Evolutionary conservation across 1,140 invertebrate genomes (phyloP).

Genomic region (Akabosia matsudoensis): DNA sequence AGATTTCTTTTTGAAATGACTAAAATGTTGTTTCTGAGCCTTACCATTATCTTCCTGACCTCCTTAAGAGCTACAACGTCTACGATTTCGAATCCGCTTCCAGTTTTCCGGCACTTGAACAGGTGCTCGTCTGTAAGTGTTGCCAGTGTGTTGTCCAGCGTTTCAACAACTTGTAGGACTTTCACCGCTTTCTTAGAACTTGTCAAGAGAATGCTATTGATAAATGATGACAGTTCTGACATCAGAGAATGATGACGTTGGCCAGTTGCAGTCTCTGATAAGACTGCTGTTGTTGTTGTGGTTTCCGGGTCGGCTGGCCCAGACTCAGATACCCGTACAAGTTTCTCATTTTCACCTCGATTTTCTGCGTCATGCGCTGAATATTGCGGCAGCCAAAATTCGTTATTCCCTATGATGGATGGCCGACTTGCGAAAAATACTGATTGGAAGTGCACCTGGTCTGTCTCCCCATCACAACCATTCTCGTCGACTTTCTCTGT

Average conservation of each 20-base stretch:
- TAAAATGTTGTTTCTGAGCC: too few species aligned
- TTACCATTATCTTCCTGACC: background rate
- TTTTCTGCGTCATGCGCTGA: background rate
- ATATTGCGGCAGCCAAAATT: conserved; percentile 8
- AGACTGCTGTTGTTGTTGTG: too few species aligned
- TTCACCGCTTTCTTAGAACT: background rate
- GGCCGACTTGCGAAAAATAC: background rate
- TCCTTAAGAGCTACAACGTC: background rate
- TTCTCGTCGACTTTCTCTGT: background rate
- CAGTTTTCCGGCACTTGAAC: background rate
- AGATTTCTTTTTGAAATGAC: too few species aligned
- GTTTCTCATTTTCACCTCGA: too few species aligned
- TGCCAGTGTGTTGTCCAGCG: background rate
- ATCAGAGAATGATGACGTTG: background rate
- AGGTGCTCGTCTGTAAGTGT: conserved; percentile 1
- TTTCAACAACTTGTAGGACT: background rate
- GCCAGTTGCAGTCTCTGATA: too few species aligned
- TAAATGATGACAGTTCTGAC: background rate
- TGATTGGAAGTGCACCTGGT: background rate
- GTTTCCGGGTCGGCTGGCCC: too few species aligned
- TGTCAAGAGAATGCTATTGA: background rate
- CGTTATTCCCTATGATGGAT: background rate
- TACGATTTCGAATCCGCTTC: background rate
- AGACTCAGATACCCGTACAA: too few species aligned
- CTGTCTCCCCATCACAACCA: too few species aligned